Evolutionary conservation across 2,797 vertebrate species (phyloP).

Genomic region (Zalophus californianus): DNA sequence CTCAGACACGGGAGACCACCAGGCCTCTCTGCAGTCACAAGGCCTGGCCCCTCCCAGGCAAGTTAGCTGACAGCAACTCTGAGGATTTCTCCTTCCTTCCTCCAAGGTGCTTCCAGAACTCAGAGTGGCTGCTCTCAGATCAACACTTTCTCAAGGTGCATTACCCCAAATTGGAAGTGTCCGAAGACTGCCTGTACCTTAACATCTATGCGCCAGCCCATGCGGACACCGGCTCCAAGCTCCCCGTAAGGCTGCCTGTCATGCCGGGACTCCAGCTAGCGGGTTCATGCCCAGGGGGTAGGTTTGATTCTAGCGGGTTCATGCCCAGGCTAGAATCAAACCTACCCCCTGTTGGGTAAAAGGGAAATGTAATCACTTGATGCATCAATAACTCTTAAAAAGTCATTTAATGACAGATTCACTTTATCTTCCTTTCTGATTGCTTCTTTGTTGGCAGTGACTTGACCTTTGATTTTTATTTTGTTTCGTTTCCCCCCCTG

Average conservation of each 20-base stretch:
- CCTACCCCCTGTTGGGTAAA: neutral
- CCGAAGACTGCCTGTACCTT: constrained; percentile 79
- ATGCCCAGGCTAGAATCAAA: neutral
- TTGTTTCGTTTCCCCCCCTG: neutral
- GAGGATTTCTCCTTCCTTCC: neutral
- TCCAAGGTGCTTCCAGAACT: constrained; percentile 72
- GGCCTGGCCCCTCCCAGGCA: neutral
- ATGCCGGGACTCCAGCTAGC: neutral
- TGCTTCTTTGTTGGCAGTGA: neutral
- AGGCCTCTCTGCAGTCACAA: neutral
- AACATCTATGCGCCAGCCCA: constrained; percentile 55
- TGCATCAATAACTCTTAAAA: neutral
- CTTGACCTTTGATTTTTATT: constrained; percentile 31
- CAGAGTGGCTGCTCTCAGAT: constrained; percentile 57
- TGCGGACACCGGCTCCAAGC: neutral
- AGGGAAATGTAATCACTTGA: neutral
- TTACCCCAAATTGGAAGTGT: constrained; percentile 52
- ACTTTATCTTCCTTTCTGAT: neutral
- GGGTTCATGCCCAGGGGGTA: neutral
- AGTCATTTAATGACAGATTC: neutral
- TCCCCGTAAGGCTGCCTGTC: constrained; percentile 53
- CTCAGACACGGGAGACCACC: neutral
- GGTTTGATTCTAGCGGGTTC: neutral
- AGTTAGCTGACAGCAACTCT: neutral
- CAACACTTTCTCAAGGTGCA: constrained; percentile 58